These are phyloP conservation scores for Pseudochaenichthys georgianus DNA, from an alignment of 2,797 vertebrate species.

Conservation along the genomic window DNA sequence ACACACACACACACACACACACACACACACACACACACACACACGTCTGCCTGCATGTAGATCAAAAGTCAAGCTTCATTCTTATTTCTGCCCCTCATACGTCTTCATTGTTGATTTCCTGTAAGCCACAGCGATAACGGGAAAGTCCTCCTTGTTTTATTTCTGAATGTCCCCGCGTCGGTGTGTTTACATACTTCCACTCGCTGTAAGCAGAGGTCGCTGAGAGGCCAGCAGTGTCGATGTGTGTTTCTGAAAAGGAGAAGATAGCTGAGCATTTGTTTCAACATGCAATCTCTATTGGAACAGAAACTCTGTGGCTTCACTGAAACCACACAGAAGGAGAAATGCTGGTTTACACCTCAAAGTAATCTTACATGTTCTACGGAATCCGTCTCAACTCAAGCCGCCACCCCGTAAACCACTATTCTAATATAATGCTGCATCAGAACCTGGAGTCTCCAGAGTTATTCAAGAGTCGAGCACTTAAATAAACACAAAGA, in stretches of 20 bases:
- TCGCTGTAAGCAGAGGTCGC: neutral
- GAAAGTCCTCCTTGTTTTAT: constrained; percentile 19
- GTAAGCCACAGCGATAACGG: neutral
- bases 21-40: constrained; percentile 2
- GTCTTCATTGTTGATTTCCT: constrained; percentile 14
- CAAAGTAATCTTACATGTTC: neutral
- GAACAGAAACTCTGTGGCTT: neutral
- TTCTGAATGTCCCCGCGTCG: neutral
- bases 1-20: neutral
- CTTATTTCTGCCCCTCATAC: neutral
- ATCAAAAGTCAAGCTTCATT: neutral
- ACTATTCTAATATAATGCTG: neutral
- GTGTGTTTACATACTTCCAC: constrained; percentile 10
- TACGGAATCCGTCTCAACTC: too few species aligned
- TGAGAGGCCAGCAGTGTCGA: neutral
- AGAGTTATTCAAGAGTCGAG: neutral
- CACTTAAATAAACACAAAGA: neutral
- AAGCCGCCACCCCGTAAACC: neutral
- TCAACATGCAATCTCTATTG: neutral
- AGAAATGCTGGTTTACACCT: neutral
- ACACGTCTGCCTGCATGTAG: neutral
- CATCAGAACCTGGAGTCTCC: neutral
- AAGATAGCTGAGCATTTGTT: neutral
- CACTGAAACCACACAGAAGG: neutral
- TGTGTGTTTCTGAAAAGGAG: neutral